These are phyloP conservation scores for Leiothrix lutea DNA, from an alignment of 2,113 vertebrate species.

Conservation along the genomic window DNA sequence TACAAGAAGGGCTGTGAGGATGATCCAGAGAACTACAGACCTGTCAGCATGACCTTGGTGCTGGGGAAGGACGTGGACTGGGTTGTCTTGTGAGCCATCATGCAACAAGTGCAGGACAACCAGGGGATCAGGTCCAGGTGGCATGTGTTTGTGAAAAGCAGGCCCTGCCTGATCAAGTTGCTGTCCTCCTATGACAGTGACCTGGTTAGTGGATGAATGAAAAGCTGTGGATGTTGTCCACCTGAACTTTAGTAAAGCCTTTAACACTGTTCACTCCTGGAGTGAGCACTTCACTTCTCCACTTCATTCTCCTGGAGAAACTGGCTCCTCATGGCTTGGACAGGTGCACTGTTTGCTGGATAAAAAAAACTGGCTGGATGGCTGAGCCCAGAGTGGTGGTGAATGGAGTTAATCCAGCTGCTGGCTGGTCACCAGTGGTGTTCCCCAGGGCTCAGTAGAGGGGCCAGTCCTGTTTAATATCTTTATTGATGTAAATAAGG, in stretches of 20 bases:
- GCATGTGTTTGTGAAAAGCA: neutral
- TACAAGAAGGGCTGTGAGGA: neutral
- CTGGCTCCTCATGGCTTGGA: neutral
- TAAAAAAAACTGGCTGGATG: neutral
- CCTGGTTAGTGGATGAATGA: rapidly evolving
- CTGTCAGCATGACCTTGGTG: neutral
- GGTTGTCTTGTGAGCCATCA: neutral
- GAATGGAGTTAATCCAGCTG: neutral
- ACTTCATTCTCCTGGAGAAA: neutral
- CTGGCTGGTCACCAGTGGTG: neutral
- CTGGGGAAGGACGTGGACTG: neutral
- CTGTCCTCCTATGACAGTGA: neutral
- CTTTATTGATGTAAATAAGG: neutral
- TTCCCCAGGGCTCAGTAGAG: neutral
- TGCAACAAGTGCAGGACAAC: rapidly evolving
- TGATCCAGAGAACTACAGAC: neutral
- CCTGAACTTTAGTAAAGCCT: neutral
- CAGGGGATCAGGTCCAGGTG: neutral
- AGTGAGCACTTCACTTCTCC: too few relatives aligned
- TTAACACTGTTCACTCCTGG: neutral
- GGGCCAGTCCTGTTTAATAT: neutral
- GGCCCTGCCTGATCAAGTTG: neutral
- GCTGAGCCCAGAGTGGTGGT: neutral
- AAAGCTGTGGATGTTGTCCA: neutral
- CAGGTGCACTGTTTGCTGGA: rapidly evolving